A percentile compares a stretch with the other conserved stretches of the same genome.
These are phyloP conservation scores for Heliconius hermathena DNA, from an alignment of 1,140 invertebrate genomes.

Conservation along the genomic window DNA sequence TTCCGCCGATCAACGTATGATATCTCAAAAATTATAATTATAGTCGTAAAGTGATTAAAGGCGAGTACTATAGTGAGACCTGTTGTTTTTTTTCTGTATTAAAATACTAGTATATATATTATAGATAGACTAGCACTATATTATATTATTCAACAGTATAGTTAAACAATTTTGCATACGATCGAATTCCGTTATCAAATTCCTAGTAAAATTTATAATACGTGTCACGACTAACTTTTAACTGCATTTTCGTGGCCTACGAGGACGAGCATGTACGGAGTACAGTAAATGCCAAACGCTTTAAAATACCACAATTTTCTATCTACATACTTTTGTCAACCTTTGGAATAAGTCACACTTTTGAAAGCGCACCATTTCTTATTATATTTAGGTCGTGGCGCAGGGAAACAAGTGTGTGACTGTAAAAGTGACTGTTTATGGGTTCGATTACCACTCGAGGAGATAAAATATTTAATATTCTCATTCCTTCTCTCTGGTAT, in stretches of 20 bases:
- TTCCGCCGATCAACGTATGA: too few species aligned
- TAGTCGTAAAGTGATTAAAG: too few species aligned
- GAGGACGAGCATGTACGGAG: background rate
- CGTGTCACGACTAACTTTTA: slow-evolving; percentile 16
- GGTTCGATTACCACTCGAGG: too few species aligned
- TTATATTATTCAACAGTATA: background rate
- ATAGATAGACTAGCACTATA: background rate
- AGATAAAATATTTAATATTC: too few species aligned
- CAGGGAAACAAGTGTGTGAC: too few species aligned
- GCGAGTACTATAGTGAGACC: too few species aligned
- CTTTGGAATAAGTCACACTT: background rate
- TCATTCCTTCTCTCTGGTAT: too few species aligned
- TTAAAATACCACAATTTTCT: slow-evolving; percentile 6
- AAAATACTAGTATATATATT: background rate
- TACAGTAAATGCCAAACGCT: background rate
- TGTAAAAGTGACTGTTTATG: too few species aligned
- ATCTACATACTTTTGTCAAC: background rate
- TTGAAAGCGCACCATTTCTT: too few species aligned
- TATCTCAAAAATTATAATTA: too few species aligned
- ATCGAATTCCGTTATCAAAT: slow-evolving; percentile 12
- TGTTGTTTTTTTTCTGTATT: too few species aligned
- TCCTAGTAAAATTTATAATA: slow-evolving; percentile 20
- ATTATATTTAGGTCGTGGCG: too few species aligned
- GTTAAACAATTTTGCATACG: slow-evolving; percentile 19
- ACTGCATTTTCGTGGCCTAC: slow-evolving; percentile 5